Percentiles rank a stretch among this genome's conserved stretches.
phyloP scores from a whole-genome alignment of 2,888 invertebrate species.

The Autographa pulchrina region DNA sequence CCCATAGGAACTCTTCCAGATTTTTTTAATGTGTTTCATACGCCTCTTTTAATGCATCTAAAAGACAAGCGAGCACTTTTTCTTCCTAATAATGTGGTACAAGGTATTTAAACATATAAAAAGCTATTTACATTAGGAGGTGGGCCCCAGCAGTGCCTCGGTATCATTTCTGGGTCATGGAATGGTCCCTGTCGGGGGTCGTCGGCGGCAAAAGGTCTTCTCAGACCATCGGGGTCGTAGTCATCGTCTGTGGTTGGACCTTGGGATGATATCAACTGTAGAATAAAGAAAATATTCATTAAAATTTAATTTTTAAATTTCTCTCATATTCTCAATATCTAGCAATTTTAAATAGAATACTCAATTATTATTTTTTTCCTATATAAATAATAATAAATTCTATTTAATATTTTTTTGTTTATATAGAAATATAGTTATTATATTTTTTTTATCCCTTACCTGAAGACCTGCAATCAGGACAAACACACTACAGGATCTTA shows the following conservation, averaged over 20 bases:
- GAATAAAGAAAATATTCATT: slow-evolving; percentile 15
- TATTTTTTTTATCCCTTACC: slow-evolving; percentile 66
- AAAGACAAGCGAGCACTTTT: no score
- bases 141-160: slow-evolving; percentile 27
- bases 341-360: no score
- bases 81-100: neutral
- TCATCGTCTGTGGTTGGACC: slow-evolving; percentile 18
- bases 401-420: no score
- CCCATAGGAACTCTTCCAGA: no score
- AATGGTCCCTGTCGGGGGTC: slow-evolving; percentile 4
- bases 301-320: neutral
- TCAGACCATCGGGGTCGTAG: slow-evolving; percentile 12
- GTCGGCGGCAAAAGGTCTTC: slow-evolving; percentile 28
- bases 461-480: slow-evolving; percentile 68
- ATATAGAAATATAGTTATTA: no score
- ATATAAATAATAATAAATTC: no score
- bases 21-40: no score
- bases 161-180: slow-evolving; percentile 22
- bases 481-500: slow-evolving; percentile 60
- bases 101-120: neutral
- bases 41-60: no score
- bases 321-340: no score
- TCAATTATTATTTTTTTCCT: no score
- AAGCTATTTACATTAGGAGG: slow-evolving; percentile 21
- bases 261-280: slow-evolving; percentile 68